phyloP scores from a whole-genome alignment of 2,797 vertebrate species.

The Chlorospingus flavigularis region DNA sequence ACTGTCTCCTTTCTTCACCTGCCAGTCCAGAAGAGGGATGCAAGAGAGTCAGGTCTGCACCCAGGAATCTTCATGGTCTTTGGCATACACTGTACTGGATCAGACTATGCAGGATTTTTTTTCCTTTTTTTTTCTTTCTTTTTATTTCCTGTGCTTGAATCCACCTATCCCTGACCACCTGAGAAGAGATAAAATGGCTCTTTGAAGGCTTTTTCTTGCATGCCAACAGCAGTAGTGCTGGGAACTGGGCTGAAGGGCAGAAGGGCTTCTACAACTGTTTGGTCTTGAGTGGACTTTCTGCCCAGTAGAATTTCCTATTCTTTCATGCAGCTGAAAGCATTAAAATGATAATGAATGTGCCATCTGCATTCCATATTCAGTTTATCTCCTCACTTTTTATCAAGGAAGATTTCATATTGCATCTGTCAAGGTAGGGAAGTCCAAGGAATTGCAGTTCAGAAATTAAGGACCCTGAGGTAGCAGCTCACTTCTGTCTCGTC shows the following conservation, averaged over 20 bases:
- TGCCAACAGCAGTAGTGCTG: not conserved
- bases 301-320: not conserved
- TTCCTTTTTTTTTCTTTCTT: too few relatives aligned
- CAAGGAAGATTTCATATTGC: slow-evolving; percentile 65
- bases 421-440: slow-evolving; percentile 68
- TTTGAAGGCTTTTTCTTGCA: not conserved
- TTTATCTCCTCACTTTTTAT: slow-evolving; percentile 66
- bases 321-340: slow-evolving; percentile 59
- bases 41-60: not conserved
- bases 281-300: slow-evolving; percentile 11
- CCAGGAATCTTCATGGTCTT: not conserved
- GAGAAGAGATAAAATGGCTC: not conserved
- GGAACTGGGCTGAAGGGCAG: not conserved
- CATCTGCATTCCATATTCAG: slow-evolving; percentile 53
- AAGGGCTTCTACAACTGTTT: not conserved
- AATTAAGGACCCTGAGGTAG: slow-evolving; percentile 71
- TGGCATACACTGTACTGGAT: not conserved
- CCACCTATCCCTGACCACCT: not conserved
- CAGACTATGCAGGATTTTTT: not conserved
- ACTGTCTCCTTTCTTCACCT: not conserved
- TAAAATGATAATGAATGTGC: slow-evolving; percentile 69
- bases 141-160: not conserved
- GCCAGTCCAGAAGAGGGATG: not conserved
- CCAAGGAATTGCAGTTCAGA: slow-evolving; percentile 69
- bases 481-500: slow-evolving; percentile 54